Percentiles rank a stretch among this genome's conserved stretches.
Evolutionary conservation across 2,113 vertebrate genomes (phyloP).

Genomic region (Cercocebus atys): DNA sequence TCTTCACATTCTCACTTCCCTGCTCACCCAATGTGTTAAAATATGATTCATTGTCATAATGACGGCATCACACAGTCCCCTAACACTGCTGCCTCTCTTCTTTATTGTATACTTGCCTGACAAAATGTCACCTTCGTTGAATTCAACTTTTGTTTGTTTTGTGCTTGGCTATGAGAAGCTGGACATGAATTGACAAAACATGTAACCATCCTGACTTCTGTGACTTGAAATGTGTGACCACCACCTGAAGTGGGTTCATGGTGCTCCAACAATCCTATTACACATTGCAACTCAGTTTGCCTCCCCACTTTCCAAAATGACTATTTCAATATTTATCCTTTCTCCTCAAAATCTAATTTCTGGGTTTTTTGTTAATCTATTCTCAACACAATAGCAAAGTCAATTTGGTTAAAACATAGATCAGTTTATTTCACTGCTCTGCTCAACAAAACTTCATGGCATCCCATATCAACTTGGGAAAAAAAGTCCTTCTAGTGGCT

Average conservation of each 20-base stretch:
- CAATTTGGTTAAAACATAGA: not conserved
- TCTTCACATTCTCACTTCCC: not conserved
- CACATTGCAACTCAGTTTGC: not conserved
- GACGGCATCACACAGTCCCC: not conserved
- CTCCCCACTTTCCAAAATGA: not conserved
- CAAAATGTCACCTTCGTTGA: not conserved
- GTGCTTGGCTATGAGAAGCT: slow-evolving; percentile 4
- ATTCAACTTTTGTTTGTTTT: not conserved
- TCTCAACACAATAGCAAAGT: not conserved
- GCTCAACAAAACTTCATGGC: not conserved
- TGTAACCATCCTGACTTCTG: not conserved
- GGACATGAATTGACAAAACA: not conserved
- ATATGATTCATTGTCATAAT: not conserved
- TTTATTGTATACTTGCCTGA: not conserved
- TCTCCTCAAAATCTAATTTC: not conserved
- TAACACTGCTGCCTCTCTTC: not conserved
- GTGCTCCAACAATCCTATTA: not conserved
- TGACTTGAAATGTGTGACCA: not conserved
- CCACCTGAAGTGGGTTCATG: not conserved
- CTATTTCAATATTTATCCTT: not conserved
- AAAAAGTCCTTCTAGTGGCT: not conserved
- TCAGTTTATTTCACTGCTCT: not conserved
- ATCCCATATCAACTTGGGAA: not conserved
- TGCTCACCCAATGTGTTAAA: not conserved
- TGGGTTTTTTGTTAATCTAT: slow-evolving; percentile 7